Evolutionary conservation across 2,888 invertebrate species (phyloP).

Genomic region (Nebria salina): DNA sequence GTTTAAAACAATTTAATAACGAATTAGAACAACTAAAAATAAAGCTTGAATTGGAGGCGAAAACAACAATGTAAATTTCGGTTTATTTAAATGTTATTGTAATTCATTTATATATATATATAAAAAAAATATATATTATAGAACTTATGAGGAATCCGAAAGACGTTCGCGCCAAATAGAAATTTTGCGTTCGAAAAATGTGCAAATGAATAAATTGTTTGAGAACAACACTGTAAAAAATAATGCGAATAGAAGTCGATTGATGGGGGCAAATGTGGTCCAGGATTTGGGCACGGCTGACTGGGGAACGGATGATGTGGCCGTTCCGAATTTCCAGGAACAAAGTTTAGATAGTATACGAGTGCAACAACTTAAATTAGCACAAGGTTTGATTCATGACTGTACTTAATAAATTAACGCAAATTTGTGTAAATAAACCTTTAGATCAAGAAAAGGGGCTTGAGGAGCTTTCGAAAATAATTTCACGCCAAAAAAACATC

Average conservation of each 20-base stretch:
- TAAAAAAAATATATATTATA: constrained; percentile 2
- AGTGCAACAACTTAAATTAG: constrained; percentile 68
- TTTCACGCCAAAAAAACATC: constrained; percentile 79
- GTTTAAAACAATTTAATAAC: constrained; percentile 70
- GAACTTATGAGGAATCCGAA: constrained; percentile 72
- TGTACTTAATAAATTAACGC: background rate
- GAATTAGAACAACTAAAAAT: constrained; percentile 69
- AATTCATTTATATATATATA: background rate
- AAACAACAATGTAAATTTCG: constrained; percentile 61
- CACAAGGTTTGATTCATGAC: constrained; percentile 63
- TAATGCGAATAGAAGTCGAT: constrained; percentile 56
- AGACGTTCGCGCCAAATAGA: constrained; percentile 71
- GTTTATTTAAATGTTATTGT: background rate
- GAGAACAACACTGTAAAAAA: constrained; percentile 58
- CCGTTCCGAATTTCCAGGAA: background rate
- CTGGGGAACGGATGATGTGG: constrained; percentile 63
- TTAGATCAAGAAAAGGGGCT: constrained; percentile 80
- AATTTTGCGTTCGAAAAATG: constrained; percentile 67
- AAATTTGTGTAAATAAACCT: constrained; percentile 51
- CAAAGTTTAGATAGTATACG: constrained; percentile 63
- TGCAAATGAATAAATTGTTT: constrained; percentile 67
- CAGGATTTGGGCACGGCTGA: constrained; percentile 60
- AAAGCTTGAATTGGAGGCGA: constrained; percentile 66
- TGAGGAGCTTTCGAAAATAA: constrained; percentile 77
- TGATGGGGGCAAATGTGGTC: constrained; percentile 57